phyloP scores from a whole-genome alignment of 2,797 vertebrate species.

The Astyanax mexicanus region DNA sequence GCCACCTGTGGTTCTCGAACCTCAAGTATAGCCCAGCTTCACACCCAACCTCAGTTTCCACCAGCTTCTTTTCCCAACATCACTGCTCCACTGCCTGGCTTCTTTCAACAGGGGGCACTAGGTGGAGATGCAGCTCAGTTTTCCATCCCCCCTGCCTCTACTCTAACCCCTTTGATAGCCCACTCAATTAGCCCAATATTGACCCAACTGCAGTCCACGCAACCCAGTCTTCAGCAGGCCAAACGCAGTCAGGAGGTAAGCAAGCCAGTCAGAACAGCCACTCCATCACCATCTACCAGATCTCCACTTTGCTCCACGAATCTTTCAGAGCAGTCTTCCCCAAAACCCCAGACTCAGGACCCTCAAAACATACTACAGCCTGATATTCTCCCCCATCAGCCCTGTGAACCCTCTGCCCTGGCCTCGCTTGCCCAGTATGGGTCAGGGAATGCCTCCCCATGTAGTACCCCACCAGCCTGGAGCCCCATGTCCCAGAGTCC shows the following conservation, averaged over 20 bases:
- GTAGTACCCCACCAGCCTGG: slow-evolving; percentile 81
- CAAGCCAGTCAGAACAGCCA: slow-evolving; percentile 72
- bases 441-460: slow-evolving; percentile 78
- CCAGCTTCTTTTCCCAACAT: slow-evolving; percentile 70
- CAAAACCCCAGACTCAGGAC: slow-evolving; percentile 77
- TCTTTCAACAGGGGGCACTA: slow-evolving; percentile 80
- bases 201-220: slow-evolving; percentile 80
- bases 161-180: slow-evolving; percentile 80
- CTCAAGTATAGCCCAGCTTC: slow-evolving; percentile 76
- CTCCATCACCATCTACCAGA: slow-evolving; percentile 75
- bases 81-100: slow-evolving; percentile 67
- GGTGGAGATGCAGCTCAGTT: slow-evolving; percentile 70
- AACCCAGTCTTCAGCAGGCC: slow-evolving; percentile 69
- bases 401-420: slow-evolving; percentile 83
- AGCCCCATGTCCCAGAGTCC: slow-evolving; percentile 87
- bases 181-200: slow-evolving; percentile 80
- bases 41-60: slow-evolving; percentile 71
- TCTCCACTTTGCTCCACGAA: slow-evolving; percentile 78
- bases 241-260: slow-evolving; percentile 72
- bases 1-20: slow-evolving; percentile 67
- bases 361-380: slow-evolving; percentile 82
- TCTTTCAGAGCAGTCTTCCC: slow-evolving; percentile 72
- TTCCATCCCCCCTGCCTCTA: slow-evolving; percentile 65
- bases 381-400: slow-evolving; percentile 79
- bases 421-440: slow-evolving; percentile 80